Base-by-base conservation (phyloP, 2,888 invertebrate genomes). In the Yponomeuta cagnagella region DNA sequence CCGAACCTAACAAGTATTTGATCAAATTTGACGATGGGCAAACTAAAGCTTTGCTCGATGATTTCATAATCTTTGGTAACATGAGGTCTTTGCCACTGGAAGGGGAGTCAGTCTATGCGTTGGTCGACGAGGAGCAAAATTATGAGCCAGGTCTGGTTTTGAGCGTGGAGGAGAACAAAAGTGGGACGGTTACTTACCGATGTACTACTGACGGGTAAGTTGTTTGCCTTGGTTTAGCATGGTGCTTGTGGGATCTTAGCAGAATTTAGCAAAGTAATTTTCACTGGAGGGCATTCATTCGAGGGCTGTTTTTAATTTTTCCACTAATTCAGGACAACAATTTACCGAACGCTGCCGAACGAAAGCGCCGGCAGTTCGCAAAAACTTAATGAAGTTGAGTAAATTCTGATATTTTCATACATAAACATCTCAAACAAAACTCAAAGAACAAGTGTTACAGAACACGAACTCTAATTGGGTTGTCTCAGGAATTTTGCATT, bases 11-110 rank as follows among this genome's bases (percentile, higher is more conserved):
- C 43, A 95, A 95, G 77, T 95, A 93, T 81, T 85, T 93, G 74
- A 94, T 95, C 58, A 84, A 93, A 80, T 95, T 95, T 75, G 94
- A 94, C 70, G 95, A 95, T 77, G 94, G 94, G 0, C 93, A 93
- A 68, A 90, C 85, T 30, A 94, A 94, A 77, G 84, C 90, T 1
- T 81, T 95, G 65, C 81, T 93, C 71, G 93, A 94, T 74, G 94
- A 95, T 71, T 94, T 94, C 72, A 93, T 95, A 70, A 93, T 95
- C 71, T 93, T 93, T 74, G 93, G 93, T 1, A 90, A 92, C 76
- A 82, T 78, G 77, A 90, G 86, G 74, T 87, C 87, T n/a, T 80
- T 93, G 76, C 93, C 93, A 0, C 76, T 94, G 70, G 85, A 89
- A 74, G 93, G 93, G 0, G 93, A 93, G 75, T 92, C 91, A 0